Evolutionary conservation across 2,797 vertebrate species (phyloP).

Genomic region (Helarctos malayanus): DNA sequence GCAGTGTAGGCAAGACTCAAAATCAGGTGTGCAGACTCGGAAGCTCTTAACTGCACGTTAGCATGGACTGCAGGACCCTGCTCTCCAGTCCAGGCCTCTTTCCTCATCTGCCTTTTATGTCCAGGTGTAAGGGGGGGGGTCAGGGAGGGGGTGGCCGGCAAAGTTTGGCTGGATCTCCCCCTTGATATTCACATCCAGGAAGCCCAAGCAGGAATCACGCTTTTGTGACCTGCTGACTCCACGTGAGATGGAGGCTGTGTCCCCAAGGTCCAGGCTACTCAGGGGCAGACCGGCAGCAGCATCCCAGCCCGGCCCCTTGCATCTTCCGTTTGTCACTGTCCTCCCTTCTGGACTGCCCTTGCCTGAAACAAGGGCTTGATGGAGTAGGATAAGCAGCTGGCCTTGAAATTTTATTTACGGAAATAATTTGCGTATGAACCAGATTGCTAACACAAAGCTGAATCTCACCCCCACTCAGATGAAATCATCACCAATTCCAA

Average conservation of each 20-base stretch:
- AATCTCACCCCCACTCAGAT: neutral
- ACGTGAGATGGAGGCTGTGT: fast-evolving
- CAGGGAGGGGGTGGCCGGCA: neutral
- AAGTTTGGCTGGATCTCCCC: neutral
- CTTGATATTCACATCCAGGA: fast-evolving
- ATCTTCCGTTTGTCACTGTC: neutral
- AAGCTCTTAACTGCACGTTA: neutral
- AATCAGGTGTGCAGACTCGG: neutral
- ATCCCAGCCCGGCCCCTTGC: neutral
- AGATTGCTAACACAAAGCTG: slow-evolving; percentile 6
- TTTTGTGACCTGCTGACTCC: neutral
- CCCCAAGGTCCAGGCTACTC: neutral
- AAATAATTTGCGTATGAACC: slow-evolving; percentile 57
- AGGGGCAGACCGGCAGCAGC: fast-evolving
- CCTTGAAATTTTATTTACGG: slow-evolving; percentile 65
- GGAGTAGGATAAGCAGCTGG: neutral
- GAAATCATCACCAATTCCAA: neutral
- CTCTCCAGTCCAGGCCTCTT: neutral
- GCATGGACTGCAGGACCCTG: neutral
- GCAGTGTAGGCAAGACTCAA: neutral
- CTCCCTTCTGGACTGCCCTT: neutral
- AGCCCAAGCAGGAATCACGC: neutral
- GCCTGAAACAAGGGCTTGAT: neutral
- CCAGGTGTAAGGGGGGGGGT: fast-evolving
- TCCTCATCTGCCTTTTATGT: fast-evolving